Percentiles rank a stretch among this genome's conserved stretches.
These are phyloP conservation scores for Lasiommata megera DNA, from an alignment of 2,888 invertebrate species.

Conservation along the genomic window DNA sequence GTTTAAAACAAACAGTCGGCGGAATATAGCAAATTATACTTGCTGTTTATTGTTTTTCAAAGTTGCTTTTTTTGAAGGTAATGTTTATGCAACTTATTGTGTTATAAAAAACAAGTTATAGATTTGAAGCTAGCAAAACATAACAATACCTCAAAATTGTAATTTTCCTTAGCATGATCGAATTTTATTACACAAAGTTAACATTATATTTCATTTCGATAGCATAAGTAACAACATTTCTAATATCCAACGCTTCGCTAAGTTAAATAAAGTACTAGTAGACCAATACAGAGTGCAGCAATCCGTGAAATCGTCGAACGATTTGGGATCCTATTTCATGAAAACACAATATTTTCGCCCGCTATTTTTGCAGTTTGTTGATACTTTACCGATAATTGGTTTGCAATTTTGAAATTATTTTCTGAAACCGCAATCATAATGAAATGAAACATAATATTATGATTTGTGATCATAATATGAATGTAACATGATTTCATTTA, in stretches of 20 bases:
- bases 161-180: too few species aligned
- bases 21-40: too few species aligned
- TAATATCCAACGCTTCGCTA: not conserved
- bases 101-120: too few species aligned
- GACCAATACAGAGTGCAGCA: constrained; percentile 7
- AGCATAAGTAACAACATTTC: too few species aligned
- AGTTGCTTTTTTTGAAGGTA: too few species aligned
- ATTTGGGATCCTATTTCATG: constrained; percentile 5
- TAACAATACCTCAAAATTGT: not conserved
- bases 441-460: not conserved
- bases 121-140: too few species aligned
- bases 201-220: not conserved
- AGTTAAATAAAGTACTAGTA: constrained; percentile 1
- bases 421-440: not conserved
- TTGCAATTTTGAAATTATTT: constrained; percentile 11
- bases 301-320: constrained; percentile 2
- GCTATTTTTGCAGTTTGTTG: constrained; percentile 9
- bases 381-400: constrained; percentile 9
- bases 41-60: too few species aligned
- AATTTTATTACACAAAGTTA: too few species aligned
- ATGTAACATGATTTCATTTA: not conserved
- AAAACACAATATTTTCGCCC: constrained; percentile 3
- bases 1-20: too few species aligned
- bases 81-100: too few species aligned
- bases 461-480: too few species aligned